Evolutionary conservation across 2,113 vertebrate genomes (phyloP).

Genomic region (Cairina moschata): DNA sequence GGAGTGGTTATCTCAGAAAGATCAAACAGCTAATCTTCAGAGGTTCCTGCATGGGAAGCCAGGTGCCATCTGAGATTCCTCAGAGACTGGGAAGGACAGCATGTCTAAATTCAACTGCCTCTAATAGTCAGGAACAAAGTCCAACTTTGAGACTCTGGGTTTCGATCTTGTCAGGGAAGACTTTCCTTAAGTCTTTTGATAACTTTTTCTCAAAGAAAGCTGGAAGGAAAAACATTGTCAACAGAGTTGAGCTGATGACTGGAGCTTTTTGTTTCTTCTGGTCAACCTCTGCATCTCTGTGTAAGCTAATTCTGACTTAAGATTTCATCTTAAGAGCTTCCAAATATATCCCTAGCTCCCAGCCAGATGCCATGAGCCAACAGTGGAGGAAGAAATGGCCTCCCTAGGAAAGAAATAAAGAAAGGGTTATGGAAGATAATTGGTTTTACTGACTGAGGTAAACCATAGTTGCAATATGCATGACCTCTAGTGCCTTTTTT

Average conservation of each 20-base stretch:
- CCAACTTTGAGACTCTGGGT: neutral
- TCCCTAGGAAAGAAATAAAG: neutral
- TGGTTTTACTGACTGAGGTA: constrained; percentile 4
- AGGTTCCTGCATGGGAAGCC: neutral
- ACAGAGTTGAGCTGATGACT: neutral
- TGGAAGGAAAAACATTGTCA: neutral
- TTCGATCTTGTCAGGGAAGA: neutral
- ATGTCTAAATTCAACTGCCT: neutral
- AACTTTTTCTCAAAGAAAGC: neutral
- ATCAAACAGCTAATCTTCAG: neutral
- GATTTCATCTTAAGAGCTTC: neutral
- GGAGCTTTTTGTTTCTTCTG: neutral
- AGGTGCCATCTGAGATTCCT: neutral
- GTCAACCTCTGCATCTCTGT: neutral
- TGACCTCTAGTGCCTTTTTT: neutral
- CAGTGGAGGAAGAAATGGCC: neutral
- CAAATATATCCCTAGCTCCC: neutral
- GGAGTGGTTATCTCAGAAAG: neutral
- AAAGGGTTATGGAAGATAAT: neutral
- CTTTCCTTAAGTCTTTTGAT: neutral
- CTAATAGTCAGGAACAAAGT: neutral
- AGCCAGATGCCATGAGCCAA: neutral
- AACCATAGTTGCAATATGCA: neutral
- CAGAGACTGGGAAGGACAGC: neutral
- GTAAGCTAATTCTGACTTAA: neutral